phyloP scores from a whole-genome alignment of 1,140 invertebrate species.

The Rhopalosiphum maidis region DNA sequence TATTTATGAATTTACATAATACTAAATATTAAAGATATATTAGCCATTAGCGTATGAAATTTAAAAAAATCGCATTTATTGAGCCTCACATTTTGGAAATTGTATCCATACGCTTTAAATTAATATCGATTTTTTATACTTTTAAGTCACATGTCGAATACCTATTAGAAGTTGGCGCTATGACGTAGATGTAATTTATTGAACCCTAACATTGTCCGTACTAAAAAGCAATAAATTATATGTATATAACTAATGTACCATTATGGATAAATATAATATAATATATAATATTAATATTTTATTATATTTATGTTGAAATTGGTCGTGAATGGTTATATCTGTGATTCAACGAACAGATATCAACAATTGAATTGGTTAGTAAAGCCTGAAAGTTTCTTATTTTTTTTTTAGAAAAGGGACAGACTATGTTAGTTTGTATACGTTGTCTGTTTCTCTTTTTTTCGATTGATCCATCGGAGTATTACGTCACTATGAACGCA shows the following conservation, averaged over 20 bases:
- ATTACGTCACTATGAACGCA: neutral
- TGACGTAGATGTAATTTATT: no score
- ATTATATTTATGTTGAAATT: neutral
- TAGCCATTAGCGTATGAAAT: neutral
- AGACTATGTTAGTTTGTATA: neutral
- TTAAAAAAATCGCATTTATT: neutral
- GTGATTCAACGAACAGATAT: neutral
- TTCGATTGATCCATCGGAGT: neutral
- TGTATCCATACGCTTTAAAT: neutral
- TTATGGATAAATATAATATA: no score
- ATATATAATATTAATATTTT: no score
- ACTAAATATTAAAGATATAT: neutral
- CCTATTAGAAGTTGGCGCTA: no score
- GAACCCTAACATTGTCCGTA: neutral
- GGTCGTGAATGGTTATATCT: neutral
- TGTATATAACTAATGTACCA: neutral
- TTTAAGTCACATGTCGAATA: neutral
- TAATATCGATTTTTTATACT: neutral
- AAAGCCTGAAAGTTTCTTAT: neutral
- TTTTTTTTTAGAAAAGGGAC: neutral
- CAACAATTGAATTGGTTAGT: neutral
- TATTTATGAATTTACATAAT: neutral
- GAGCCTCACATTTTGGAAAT: neutral
- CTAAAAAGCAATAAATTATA: neutral
- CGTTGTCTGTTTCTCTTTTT: neutral